Evolutionary conservation across 2,113 vertebrate species (phyloP), one percentile per base, ranked within the genome.

Genomic region (Leptocoma aspasia): DNA sequence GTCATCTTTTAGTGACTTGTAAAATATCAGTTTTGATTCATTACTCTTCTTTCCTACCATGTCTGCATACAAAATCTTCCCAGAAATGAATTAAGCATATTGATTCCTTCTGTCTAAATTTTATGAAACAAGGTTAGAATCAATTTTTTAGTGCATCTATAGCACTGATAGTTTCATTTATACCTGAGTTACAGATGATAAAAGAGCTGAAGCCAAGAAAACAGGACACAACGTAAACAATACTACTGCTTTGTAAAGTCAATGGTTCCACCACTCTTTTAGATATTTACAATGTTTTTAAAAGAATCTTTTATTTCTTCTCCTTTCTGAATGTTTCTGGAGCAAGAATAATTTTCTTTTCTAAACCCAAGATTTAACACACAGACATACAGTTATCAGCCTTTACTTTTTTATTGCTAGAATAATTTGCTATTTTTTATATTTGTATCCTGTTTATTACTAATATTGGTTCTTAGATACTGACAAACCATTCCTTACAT

Each of bases 31-130:
- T 80, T 92, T 57, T 11, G 80, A 60, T 86, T 92, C 20, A 8
- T 76, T 73, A 59, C 13, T 68, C 31, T 70, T 90, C 73, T 91
- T 54, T 77, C 45, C 47, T 59, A 3, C 37, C 5, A 49, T 35
- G 37, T 56, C 35, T 79, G 7, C 68, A 31, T 69, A 35, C 4
- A 45, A 22, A 63, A 11, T 71, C 73, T 96, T 97, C 33, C 13
- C 28, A 93, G 61, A 97, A 97, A 94, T 86, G 6, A 54, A 89
- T 86, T 50, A 83, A 86, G 10, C 28, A 31, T 56, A 76, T 83
- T 78, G 82, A 96, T 96, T 94, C 3, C 13, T 47, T 83, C 56
- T 60, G 33, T 68, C 23, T 89, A 42, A 45, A 3, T 4, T 57
- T 45, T 30, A 54, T 33, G 14, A 42, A 92, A 82, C 5, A 54